phyloP scores from a whole-genome alignment of 2,888 invertebrate species.

The Macrosoma leucophasiata region DNA sequence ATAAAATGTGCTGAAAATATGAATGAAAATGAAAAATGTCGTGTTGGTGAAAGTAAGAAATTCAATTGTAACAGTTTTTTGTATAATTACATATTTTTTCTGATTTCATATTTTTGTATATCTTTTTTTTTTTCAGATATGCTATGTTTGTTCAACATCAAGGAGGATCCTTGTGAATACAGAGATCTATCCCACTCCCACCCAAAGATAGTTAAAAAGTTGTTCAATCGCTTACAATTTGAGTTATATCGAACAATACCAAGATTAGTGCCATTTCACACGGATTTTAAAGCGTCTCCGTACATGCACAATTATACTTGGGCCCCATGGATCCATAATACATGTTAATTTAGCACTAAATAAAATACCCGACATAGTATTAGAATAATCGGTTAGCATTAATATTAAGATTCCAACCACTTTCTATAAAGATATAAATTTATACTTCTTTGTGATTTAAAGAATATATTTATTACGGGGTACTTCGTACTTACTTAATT shows the following conservation, averaged over 20 bases:
- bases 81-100: no score
- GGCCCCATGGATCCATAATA: slow-evolving; percentile 42
- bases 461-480: no score
- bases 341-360: slow-evolving; percentile 3
- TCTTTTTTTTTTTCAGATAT: slow-evolving; percentile 36
- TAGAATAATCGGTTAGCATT: no score
- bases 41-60: no score
- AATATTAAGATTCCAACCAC: no score
- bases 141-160: slow-evolving; percentile 51
- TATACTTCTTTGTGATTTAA: no score
- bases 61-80: no score
- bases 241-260: slow-evolving; percentile 42
- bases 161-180: slow-evolving; percentile 54
- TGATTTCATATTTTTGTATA: slow-evolving; percentile 4
- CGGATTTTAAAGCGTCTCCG: slow-evolving; percentile 45
- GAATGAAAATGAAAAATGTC: slow-evolving; percentile 10
- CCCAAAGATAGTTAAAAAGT: slow-evolving; percentile 36
- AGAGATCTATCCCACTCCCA: slow-evolving; percentile 38
- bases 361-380: neutral
- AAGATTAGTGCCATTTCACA: slow-evolving; percentile 36
- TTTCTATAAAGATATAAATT: no score
- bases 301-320: slow-evolving; percentile 49
- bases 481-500: no score
- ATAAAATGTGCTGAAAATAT: slow-evolving; percentile 33
- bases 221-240: slow-evolving; percentile 32